Base-by-base conservation (phyloP, 2,113 vertebrate species). In the Eudyptes chrysolophus region DNA sequence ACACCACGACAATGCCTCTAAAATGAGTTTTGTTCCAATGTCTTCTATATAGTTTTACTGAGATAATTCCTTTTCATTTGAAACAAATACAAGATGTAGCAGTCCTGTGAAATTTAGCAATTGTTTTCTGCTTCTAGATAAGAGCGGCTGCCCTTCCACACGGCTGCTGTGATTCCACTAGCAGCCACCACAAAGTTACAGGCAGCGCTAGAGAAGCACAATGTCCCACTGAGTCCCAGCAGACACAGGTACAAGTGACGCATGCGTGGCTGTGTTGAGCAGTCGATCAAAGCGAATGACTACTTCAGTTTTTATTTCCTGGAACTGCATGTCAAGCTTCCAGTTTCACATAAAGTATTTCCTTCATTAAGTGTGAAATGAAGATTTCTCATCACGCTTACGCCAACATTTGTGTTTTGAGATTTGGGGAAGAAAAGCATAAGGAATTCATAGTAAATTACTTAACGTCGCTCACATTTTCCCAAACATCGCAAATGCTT, bases 391-490 rank as follows among this genome's bases (percentile, higher is more conserved):
- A 70, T 46, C 24, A 21, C 13, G n/a, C 3, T 40, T 68, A 55
- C 10, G 76, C 10, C 27, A 82, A 38, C 11, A 36, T 60, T 49
- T 46, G 19, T 1, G 0, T n/a, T 86, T 46, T 71, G 46, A 80
- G 44, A 69, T 48, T 58, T 75, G 22, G 34, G 48, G 29, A 66
- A 64, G 40, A 77, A 60, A 80, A 79, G 17, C 13, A 16, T 29
- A 82, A 36, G 36, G 30, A 77, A 74, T 74, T 82, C 0, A 26
- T 3, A 87, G 21, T 27, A 72, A 66, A 66, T 29, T 20, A 38
- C 2, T 3, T 25, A 57, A 52, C 0, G 0, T 13, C 1, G 0
- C 34, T 36, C 24, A 75, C 0, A 1, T 40, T 81, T 91, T 61
- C 40, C 27, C n/a, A 77, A 61, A 52, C 15, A 7, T 30, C 6